Percentiles rank a stretch among this genome's conserved stretches.
Evolutionary conservation across 2,113 vertebrate species (phyloP).

Genomic region (Myotis brandtii): DNA sequence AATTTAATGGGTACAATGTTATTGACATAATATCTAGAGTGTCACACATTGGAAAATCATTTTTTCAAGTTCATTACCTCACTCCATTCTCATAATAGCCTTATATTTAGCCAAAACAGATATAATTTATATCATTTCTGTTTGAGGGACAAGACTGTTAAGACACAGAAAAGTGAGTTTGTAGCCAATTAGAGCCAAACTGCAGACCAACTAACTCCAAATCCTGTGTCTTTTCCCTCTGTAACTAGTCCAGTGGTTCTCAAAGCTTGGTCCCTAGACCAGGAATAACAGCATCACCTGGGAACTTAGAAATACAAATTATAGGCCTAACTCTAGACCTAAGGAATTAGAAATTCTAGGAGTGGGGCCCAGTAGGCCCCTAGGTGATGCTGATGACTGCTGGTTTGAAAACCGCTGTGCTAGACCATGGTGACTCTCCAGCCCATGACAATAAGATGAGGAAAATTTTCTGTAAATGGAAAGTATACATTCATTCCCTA

Average conservation of each 20-base stretch:
- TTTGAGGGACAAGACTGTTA: background rate
- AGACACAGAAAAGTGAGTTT: background rate
- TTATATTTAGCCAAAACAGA: background rate
- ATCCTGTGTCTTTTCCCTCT: background rate
- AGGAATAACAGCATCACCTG: background rate
- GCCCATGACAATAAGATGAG: background rate
- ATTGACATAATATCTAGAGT: background rate
- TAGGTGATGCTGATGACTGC: background rate
- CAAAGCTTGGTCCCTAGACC: background rate
- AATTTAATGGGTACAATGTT: background rate
- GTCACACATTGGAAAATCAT: background rate
- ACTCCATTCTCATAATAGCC: background rate
- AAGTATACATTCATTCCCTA: background rate
- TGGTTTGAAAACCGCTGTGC: background rate
- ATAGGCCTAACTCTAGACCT: background rate
- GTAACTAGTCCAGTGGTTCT: background rate
- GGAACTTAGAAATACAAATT: background rate
- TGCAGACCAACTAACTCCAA: background rate
- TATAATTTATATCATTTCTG: background rate
- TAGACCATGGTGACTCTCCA: background rate
- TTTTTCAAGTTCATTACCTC: background rate
- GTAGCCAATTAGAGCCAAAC: background rate
- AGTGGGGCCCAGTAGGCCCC: background rate
- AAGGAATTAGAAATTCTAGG: background rate
- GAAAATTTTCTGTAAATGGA: background rate